Base-by-base conservation (phyloP, 2,888 invertebrate genomes). In the Meghimatium bilineatum region DNA sequence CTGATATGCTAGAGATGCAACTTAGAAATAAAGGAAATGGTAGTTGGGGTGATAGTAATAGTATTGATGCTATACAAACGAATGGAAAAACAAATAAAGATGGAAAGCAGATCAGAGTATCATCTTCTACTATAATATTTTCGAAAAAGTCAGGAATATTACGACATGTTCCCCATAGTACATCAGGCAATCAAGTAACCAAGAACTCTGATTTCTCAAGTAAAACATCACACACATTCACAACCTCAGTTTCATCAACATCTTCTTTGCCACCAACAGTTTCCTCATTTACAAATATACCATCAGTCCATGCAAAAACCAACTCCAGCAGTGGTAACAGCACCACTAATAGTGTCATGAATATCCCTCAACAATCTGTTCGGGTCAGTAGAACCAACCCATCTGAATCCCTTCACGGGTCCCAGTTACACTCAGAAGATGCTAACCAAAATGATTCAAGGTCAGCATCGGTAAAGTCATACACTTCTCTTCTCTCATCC, bases 1-100 rank as follows among this genome's bases (percentile, higher is more conserved):
- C 71, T 23, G 80, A 80, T 32, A 66, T 26, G 32, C 26, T 71
- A 52, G 82, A 83, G 44, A 69, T 77, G 69, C 76, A 82, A 56
- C 71, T 71, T 0, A 80, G 34, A 60, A 32, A 20, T 38, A 72
- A 74, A 49, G 82, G 82, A 10, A 38, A 38, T 29, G 44, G 72
- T 38, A 72, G 44, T 72, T 34, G 72, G n/a, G 44, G 29, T n/a
- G 32, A 66, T 66, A 66, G 32, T 8, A 44, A 17, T 29, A 6
- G 36, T 34, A 0, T 26, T 38, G 63, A 74, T 26, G 32, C n/a
- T 29, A 38, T n/a, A 26, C 26, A 66, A 0, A n/a, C 17, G 20
- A 29, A 49, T 38, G 63, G 66, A 14, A 56, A 81, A 26, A 12
- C 20, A n/a, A 74, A 36, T 38, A 38, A 17, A 14, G 81, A 75